Conservation (phyloP, 2,113 vertebrate genomes). For the Neomonachus schauinslandi region DNA sequence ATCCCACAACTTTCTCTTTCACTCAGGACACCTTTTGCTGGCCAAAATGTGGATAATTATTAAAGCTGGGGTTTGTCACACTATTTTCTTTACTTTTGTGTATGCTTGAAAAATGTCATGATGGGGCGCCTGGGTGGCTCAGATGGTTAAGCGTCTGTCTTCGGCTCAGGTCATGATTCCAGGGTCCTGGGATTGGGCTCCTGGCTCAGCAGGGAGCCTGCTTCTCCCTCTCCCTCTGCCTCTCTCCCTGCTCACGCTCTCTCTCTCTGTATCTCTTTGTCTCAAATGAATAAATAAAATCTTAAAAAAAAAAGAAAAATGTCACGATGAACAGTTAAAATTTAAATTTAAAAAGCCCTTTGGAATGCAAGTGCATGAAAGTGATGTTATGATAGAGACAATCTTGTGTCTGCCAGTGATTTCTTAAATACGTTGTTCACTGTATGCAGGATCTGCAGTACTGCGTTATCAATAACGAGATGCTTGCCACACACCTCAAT, state of each 20-base stretch:
- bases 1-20: not conserved
- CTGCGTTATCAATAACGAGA: not conserved
- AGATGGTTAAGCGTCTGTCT: no score
- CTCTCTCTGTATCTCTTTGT: no score
- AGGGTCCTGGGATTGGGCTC: no score
- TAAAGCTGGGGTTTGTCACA: not conserved
- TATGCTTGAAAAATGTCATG: not conserved
- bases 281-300: no score
- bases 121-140: no score
- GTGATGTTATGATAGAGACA: not conserved
- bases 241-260: no score
- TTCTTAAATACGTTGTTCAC: not conserved
- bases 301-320: not conserved
- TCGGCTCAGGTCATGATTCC: no score
- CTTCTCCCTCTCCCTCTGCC: no score
- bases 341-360: not conserved
- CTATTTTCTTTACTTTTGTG: not conserved
- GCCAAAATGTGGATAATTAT: not conserved
- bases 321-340: not conserved
- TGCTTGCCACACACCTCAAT: not conserved
- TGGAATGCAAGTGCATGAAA: not conserved
- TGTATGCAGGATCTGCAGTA: not conserved
- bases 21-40: not conserved
- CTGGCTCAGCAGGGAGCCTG: no score
- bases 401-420: not conserved